A percentile compares a stretch with the other conserved stretches of the same genome.
Evolutionary conservation across 2,888 invertebrate genomes (phyloP).

Genomic region (Bruchidius siliquastri): DNA sequence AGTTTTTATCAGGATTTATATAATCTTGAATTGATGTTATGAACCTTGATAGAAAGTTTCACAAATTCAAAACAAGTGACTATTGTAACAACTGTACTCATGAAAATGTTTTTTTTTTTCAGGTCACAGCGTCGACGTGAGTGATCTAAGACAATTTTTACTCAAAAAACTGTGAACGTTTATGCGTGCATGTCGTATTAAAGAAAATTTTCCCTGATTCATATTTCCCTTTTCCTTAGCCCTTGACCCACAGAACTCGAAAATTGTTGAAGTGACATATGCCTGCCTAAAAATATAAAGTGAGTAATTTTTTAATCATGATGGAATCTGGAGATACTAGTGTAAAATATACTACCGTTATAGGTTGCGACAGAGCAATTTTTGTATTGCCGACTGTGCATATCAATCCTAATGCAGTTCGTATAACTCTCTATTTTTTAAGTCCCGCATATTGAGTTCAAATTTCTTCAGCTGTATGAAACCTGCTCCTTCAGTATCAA

Average conservation of each 20-base stretch:
- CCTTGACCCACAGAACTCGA: constrained; percentile 3
- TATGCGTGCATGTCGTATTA: constrained; percentile 29
- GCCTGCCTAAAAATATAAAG: constrained; percentile 5
- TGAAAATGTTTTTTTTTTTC: constrained; percentile 19
- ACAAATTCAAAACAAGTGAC: not conserved
- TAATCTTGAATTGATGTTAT: not conserved
- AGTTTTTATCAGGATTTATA: no score
- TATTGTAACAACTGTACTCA: not conserved
- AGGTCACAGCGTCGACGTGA: constrained; percentile 44
- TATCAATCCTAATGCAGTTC: no score
- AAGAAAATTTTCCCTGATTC: constrained; percentile 5
- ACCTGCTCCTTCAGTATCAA: not conserved
- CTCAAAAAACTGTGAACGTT: constrained; percentile 38
- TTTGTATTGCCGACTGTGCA: no score
- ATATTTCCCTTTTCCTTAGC: not conserved
- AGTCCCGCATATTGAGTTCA: not conserved
- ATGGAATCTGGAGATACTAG: no score
- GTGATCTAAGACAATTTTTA: constrained; percentile 40
- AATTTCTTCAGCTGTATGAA: not conserved
- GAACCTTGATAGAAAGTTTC: not conserved
- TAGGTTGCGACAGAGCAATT: no score
- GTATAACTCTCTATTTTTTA: no score
- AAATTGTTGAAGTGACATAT: constrained; percentile 12
- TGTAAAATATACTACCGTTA: no score
- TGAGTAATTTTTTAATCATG: no score